Conservation (phyloP, 2,888 invertebrate genomes). For the Drepanosiphum platanoidis region DNA sequence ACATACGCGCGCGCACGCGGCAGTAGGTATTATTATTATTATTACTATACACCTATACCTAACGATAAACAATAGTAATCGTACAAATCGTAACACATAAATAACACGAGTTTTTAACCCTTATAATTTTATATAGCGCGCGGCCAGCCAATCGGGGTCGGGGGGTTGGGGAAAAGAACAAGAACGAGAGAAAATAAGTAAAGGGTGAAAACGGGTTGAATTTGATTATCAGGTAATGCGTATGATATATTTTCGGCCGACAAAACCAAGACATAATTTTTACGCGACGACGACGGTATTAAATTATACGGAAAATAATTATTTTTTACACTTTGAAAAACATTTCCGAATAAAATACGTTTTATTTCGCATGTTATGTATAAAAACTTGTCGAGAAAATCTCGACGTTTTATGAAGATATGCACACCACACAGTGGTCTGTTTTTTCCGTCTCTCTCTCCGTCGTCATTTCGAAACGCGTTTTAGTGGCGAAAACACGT, state of each 20-base stretch:
- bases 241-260: background rate
- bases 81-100: slow-evolving; percentile 6
- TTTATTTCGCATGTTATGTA: too few species aligned
- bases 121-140: slow-evolving; percentile 6
- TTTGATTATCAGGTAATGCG: background rate
- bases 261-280: background rate
- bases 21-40: too few species aligned
- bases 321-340: background rate
- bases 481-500: too few species aligned
- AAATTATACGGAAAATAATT: background rate
- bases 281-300: background rate
- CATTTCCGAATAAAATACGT: too few species aligned
- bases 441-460: too few species aligned
- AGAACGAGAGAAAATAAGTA: background rate
- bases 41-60: background rate
- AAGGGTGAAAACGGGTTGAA: slow-evolving; percentile 6
- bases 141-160: background rate
- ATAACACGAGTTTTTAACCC: slow-evolving; percentile 16
- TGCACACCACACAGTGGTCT: too few species aligned
- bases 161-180: background rate
- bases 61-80: background rate
- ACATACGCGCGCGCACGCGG: too few species aligned
- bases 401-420: too few species aligned
- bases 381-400: too few species aligned
- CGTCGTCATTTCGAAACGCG: too few species aligned